Percentiles rank a stretch among this genome's conserved stretches.
These are phyloP conservation scores for Mythimna albipuncta DNA, from an alignment of 2,888 invertebrate species.

Conservation along the genomic window DNA sequence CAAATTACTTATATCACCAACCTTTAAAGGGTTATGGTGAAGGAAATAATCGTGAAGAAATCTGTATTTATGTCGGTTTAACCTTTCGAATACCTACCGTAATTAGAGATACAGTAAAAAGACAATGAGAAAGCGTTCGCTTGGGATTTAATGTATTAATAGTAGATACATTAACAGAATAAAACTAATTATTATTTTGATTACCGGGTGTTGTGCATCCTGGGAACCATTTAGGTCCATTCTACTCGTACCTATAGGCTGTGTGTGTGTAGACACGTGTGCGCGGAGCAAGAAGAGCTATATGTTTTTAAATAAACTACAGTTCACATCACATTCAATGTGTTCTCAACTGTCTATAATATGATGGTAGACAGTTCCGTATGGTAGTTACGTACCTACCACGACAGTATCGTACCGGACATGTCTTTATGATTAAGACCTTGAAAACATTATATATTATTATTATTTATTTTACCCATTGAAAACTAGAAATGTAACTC, in stretches of 20 bases:
- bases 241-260: not conserved
- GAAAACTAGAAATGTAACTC: too few relatives aligned
- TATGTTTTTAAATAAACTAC: conserved; percentile 2
- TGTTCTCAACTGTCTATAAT: not conserved
- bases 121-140: too few relatives aligned
- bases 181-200: not conserved
- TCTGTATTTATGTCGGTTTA: not conserved
- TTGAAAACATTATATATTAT: too few relatives aligned
- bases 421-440: too few relatives aligned
- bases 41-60: not conserved
- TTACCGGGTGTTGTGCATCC: not conserved
- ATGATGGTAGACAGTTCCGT: not conserved
- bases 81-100: too few relatives aligned
- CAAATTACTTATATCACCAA: too few relatives aligned
- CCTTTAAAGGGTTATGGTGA: not conserved
- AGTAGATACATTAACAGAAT: too few relatives aligned
- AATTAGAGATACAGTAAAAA: too few relatives aligned
- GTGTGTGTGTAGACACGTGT: not conserved
- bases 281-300: not conserved
- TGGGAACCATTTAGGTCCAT: not conserved
- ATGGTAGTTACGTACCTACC: not conserved
- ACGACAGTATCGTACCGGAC: not conserved
- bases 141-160: too few relatives aligned
- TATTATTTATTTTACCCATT: too few relatives aligned
- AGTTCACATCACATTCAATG: conserved; percentile 4